These are phyloP conservation scores for Lepus oiostolus DNA, from an alignment of 2,797 vertebrate genomes.

Conservation along the genomic window DNA sequence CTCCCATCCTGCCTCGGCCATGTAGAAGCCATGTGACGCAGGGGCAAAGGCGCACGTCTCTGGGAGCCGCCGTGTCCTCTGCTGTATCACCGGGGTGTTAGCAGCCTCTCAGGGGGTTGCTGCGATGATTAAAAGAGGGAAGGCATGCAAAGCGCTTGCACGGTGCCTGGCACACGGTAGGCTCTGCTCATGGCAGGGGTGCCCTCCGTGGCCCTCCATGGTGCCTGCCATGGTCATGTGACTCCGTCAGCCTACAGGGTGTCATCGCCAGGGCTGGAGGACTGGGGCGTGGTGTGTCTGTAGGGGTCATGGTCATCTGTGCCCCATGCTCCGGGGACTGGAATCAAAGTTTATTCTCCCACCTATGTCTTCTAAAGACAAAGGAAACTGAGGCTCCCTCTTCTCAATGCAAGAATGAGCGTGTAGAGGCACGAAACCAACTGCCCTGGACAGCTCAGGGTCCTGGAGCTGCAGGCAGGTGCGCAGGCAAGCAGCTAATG, in stretches of 20 bases:
- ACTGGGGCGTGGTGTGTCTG: neutral
- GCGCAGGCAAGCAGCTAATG: neutral
- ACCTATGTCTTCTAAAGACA: neutral
- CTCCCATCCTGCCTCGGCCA: neutral
- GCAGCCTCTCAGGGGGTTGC: neutral
- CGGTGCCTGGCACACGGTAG: neutral
- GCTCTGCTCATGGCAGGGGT: neutral
- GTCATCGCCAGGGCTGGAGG: neutral
- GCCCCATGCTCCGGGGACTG: neutral
- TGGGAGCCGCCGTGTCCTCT: neutral
- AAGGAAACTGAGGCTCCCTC: neutral
- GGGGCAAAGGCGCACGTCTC: neutral
- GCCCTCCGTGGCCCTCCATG: neutral
- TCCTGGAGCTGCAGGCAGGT: neutral
- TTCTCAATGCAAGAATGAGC: neutral
- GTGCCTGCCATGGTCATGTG: neutral
- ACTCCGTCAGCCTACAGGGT: rapidly evolving
- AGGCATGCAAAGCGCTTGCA: neutral
- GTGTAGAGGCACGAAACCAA: neutral
- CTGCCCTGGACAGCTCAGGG: neutral
- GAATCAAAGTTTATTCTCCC: neutral
- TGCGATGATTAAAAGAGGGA: neutral
- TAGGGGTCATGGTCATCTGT: neutral
- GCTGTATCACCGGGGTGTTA: neutral
- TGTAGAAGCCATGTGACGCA: neutral